phyloP scores from a whole-genome alignment of 2,797 vertebrate genomes.

The Heliangelus exortis region DNA sequence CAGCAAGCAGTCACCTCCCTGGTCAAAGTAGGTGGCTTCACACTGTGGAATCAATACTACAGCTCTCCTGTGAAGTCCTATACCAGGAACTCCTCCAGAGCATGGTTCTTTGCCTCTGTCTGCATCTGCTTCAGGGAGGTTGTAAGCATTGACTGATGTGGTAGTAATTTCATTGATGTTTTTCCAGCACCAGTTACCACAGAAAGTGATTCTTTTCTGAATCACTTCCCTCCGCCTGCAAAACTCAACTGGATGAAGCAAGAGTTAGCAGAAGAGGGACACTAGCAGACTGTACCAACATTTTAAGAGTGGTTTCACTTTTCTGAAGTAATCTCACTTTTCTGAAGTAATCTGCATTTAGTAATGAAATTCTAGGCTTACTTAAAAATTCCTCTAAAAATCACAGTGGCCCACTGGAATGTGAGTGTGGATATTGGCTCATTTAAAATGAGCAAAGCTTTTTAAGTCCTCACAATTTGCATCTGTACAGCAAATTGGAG shows the following conservation, averaged over 20 bases:
- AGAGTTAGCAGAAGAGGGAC: neutral
- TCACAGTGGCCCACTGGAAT: neutral
- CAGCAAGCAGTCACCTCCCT: neutral
- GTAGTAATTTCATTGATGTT: neutral
- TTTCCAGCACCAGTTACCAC: neutral
- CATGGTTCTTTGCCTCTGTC: neutral
- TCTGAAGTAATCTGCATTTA: neutral
- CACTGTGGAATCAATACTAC: neutral
- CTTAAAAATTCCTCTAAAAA: neutral
- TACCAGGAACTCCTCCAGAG: neutral
- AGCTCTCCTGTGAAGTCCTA: neutral
- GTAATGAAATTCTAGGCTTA: neutral
- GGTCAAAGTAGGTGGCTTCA: neutral
- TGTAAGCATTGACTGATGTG: neutral
- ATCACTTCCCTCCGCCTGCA: neutral
- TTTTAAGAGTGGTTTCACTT: neutral
- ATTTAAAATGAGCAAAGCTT: neutral
- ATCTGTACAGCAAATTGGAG: neutral
- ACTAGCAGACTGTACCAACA: neutral
- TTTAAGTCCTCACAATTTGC: neutral
- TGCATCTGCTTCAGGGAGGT: neutral
- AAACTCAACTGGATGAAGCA: neutral
- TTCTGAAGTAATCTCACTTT: neutral
- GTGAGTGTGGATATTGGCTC: rapidly evolving
- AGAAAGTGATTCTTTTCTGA: constrained; percentile 38